Base-by-base conservation (phyloP, 2,888 invertebrate genomes). In the Scaptomyza reducta region DNA sequence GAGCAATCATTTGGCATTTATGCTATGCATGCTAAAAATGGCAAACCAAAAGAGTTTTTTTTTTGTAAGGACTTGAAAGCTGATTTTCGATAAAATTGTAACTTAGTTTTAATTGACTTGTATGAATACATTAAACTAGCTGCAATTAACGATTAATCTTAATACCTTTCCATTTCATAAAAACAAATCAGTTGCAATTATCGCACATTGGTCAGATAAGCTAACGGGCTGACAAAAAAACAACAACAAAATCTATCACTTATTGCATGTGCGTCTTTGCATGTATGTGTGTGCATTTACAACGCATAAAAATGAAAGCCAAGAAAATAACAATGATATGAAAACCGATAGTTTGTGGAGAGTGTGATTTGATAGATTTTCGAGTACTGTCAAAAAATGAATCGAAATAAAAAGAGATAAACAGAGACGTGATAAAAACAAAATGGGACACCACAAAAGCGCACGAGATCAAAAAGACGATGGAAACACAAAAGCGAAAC, bases 231-330 rank as follows among this genome's bases (percentile, higher is more conserved):
- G 16, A 9, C 40, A 16, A 40, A 16, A 40, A 40, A 38, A 38
- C 38, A 38, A 38, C 35, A 38, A 38, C 9, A 14, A n/a, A 14
- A 38, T 38, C 38, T 14, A 14, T 38, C 14, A 14, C 14, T 38
- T 4, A 1, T 16, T 47, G 13, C 33, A 31, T 41, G 7, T 10
- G 31, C 31, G 10, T 10, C 7, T 27, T 31, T 31, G 9, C 3
- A 9, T 9, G 31, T 10, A 31, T 31, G 31, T 31, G 22, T 41
- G 14, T 31, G 25, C 29, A 22, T 10, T 25, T 1, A 31, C 22
- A 9, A n/a, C n/a, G 10, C 31, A 47, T 64, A 62, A 62, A 74
- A 72, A 74, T 63, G 53, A 82, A 82, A 77, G 74, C 44, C 35
- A 54, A 54, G 13, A 59, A 13, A 38, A n/a, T 47, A 22, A 35